A percentile compares a stretch with the other conserved stretches of the same genome.
These are phyloP conservation scores for Stenichneumon culpator DNA, from an alignment of 2,888 invertebrate species.

Conservation along the genomic window DNA sequence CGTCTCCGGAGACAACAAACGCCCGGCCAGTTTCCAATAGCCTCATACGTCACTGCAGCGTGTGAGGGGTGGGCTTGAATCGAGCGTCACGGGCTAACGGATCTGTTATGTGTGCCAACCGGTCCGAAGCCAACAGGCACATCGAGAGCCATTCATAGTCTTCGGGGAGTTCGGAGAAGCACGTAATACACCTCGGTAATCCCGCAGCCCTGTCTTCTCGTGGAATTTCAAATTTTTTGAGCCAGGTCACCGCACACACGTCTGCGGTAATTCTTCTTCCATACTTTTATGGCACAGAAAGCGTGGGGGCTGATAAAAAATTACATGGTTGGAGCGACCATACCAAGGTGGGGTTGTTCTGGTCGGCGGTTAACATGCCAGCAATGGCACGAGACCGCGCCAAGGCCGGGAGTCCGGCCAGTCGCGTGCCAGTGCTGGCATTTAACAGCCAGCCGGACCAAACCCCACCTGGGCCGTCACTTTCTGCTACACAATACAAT, in stretches of 20 bases:
- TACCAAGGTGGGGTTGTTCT: too few relatives aligned
- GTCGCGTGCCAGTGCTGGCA: too few relatives aligned
- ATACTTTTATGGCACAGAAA: neutral
- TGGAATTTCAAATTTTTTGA: constrained; percentile 16
- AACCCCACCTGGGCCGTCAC: too few relatives aligned
- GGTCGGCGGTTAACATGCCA: too few relatives aligned
- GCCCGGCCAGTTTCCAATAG: constrained; percentile 64
- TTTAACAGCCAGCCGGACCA: too few relatives aligned
- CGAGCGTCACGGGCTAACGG: constrained; percentile 54
- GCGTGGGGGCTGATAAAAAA: too few relatives aligned
- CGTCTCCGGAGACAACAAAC: constrained; percentile 67
- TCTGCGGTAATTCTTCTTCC: neutral
- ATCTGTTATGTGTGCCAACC: constrained; percentile 59
- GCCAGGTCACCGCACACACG: neutral
- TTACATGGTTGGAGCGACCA: too few relatives aligned
- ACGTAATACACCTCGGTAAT: constrained; percentile 12
- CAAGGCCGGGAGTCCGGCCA: too few relatives aligned
- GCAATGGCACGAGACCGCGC: too few relatives aligned
- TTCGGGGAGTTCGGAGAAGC: constrained; percentile 45
- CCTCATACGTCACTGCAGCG: constrained; percentile 64
- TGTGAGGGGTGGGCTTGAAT: constrained; percentile 60
- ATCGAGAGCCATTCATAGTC: constrained; percentile 27
- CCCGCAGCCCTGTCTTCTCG: neutral
- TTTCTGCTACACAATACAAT: too few relatives aligned
- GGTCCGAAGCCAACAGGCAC: constrained; percentile 30